Base-by-base conservation (phyloP, 2,113 vertebrate genomes). In the Dipodomys spectabilis region DNA sequence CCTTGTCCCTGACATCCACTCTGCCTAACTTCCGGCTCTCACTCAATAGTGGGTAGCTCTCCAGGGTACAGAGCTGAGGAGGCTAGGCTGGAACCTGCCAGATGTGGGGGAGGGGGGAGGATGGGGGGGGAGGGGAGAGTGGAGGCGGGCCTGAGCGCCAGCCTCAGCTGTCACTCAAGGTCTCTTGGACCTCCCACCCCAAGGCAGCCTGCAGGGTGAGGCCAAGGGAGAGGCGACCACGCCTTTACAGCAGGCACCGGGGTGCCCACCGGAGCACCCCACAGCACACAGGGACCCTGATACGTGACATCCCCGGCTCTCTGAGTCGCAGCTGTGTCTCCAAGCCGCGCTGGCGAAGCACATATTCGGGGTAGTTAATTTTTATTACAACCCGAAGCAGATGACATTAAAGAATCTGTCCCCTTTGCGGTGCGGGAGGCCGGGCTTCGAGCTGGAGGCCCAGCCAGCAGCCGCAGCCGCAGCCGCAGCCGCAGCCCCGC, bases 331-430 rank as follows among this genome's bases (percentile, higher is more conserved):
- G 23, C 28, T 62, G 80, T 57, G 67, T 57, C 53, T 57, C 53
- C 15, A 57, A 87, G 80, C 93, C 35, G 62, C 23, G 3, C 15
- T 87, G 94, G 92, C 60, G 85, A 90, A 83, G 71, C 83, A 62
- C 81, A 32, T 95, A 95, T 94, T 97, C 89, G 74, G 95, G 95
- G 81, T 44, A 95, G 95, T 96, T 97, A 96, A 97, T 95, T 97
- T 97, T 97, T 97, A 97, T 72, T 97, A 84, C 83, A 89, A 75
- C 89, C 82, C 0, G 44, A 57, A 94, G 73, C 84, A 73, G 92
- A 91, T 91, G 95, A 95, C 91, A 93, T 89, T 95, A 96, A 92
- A 39, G 77, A 77, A 78, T 75, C 83, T 77, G 86, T 95, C 93
- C 93, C 94, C 91, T 94, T 60, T 85, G 86, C 6, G 0, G 82